These are phyloP conservation scores for Oryzias curvinotus DNA, from an alignment of 2,113 vertebrate genomes.

Conservation along the genomic window DNA sequence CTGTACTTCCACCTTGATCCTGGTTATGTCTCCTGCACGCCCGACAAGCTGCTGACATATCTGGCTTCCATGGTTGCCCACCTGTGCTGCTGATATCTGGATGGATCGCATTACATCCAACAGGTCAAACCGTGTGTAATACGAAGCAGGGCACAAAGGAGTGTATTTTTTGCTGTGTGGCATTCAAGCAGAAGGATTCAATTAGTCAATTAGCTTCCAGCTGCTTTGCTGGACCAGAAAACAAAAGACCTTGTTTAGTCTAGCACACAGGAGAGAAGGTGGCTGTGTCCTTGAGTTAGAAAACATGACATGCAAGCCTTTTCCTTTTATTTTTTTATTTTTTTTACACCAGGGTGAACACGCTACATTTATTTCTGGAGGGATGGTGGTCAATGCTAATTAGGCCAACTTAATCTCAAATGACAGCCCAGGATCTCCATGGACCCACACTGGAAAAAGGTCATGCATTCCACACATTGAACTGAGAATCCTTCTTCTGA, in stretches of 20 bases:
- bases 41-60: background rate
- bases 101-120: conserved; percentile 16
- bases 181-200: conserved; percentile 6
- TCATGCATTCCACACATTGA: background rate
- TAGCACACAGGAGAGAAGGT: conserved; percentile 10
- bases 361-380: background rate
- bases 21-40: too few relatives aligned
- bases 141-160: conserved; percentile 15
- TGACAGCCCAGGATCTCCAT: conserved; percentile 20
- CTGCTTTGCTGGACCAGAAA: conserved; percentile 4
- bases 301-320: conserved; percentile 19
- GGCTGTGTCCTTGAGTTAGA: conserved; percentile 20
- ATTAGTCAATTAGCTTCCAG: conserved; percentile 10
- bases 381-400: conserved; percentile 8
- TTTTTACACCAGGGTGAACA: conserved; percentile 16
- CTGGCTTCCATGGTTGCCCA: background rate
- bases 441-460: conserved; percentile 19
- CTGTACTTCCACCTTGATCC: too few relatives aligned
- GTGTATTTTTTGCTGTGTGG: conserved; percentile 1
- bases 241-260: background rate
- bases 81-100: conserved; percentile 31
- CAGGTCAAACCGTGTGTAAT: conserved; percentile 45
- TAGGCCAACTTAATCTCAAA: conserved; percentile 15
- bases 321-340: conserved; percentile 4
- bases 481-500: background rate